Evolutionary conservation across 2,888 invertebrate species (phyloP).

Genomic region (Prenolepis imparis): DNA sequence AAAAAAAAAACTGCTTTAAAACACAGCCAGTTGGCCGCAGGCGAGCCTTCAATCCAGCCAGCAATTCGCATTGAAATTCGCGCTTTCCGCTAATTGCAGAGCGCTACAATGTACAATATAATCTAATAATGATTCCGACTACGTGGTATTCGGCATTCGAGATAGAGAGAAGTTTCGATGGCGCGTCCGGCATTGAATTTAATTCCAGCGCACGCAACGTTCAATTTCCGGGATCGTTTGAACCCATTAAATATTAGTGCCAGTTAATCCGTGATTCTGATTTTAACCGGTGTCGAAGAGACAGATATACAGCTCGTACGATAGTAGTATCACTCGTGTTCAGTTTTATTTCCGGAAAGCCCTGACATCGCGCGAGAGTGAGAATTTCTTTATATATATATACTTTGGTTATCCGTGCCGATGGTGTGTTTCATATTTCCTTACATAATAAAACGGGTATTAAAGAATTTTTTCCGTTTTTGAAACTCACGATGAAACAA

Average conservation of each 20-base stretch:
- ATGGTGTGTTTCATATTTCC: not conserved
- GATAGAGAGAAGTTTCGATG: slow-evolving; percentile 13
- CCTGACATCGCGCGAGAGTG: not conserved
- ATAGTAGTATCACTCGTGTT: not conserved
- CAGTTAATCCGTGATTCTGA: slow-evolving; percentile 37
- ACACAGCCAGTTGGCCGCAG: not conserved
- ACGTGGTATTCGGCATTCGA: slow-evolving; percentile 27
- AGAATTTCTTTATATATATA: not conserved
- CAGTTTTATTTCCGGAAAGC: slow-evolving; percentile 10
- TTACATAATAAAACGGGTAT: slow-evolving; percentile 3
- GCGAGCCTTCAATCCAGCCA: not conserved
- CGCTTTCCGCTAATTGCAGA: slow-evolving; percentile 38
- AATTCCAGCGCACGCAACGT: slow-evolving; percentile 39
- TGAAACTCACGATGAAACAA: not conserved
- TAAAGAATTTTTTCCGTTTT: not conserved
- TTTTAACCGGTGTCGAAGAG: slow-evolving; percentile 39
- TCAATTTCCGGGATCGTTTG: slow-evolving; percentile 51
- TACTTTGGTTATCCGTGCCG: not conserved
- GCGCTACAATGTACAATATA: slow-evolving; percentile 1
- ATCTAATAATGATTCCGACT: slow-evolving; percentile 39
- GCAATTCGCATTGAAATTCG: slow-evolving; percentile 26
- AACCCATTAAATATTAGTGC: slow-evolving; percentile 52
- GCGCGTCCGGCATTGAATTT: slow-evolving; percentile 26
- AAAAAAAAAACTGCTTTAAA: not conserved
- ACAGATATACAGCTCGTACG: not conserved